Conservation (phyloP, 1,140 invertebrate species). For the Gonatopus flavifemur region DNA sequence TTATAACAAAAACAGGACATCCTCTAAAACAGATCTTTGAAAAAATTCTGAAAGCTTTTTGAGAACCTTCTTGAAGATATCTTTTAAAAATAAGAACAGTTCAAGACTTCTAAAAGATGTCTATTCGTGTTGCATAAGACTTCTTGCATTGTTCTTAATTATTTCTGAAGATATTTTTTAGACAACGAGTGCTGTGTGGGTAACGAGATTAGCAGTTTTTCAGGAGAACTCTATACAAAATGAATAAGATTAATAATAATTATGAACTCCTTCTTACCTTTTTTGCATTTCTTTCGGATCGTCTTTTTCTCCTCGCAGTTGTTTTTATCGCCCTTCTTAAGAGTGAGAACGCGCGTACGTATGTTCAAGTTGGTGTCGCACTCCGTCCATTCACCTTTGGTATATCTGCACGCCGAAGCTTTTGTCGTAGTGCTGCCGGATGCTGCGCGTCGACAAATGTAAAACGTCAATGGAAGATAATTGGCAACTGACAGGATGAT, state of each 20-base stretch:
- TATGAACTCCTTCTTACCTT: slow-evolving; percentile 63
- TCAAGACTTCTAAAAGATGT: too few relatives aligned
- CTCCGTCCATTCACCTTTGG: slow-evolving; percentile 81
- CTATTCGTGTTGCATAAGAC: too few relatives aligned
- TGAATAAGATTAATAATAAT: not conserved
- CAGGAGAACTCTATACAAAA: too few relatives aligned
- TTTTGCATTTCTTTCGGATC: slow-evolving; percentile 90
- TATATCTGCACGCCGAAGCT: slow-evolving; percentile 71
- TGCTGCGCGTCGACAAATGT: slow-evolving; percentile 41
- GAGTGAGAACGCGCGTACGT: slow-evolving; percentile 74
- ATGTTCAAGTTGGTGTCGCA: slow-evolving; percentile 81
- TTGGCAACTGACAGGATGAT: slow-evolving; percentile 20
- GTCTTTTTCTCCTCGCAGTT: slow-evolving; percentile 79
- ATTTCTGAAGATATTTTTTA: too few relatives aligned
- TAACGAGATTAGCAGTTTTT: too few relatives aligned
- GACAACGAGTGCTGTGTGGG: too few relatives aligned
- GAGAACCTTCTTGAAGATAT: too few relatives aligned
- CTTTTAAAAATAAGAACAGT: too few relatives aligned
- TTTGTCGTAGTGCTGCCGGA: slow-evolving; percentile 33
- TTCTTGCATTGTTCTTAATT: too few relatives aligned
- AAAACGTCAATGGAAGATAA: slow-evolving; percentile 35
- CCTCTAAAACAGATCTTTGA: not conserved
- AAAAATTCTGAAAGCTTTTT: too few relatives aligned
- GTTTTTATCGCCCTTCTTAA: slow-evolving; percentile 78
- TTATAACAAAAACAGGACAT: too few relatives aligned